Evolutionary conservation across 2,113 vertebrate species (phyloP).

Genomic region (Sceloporus undulatus): DNA sequence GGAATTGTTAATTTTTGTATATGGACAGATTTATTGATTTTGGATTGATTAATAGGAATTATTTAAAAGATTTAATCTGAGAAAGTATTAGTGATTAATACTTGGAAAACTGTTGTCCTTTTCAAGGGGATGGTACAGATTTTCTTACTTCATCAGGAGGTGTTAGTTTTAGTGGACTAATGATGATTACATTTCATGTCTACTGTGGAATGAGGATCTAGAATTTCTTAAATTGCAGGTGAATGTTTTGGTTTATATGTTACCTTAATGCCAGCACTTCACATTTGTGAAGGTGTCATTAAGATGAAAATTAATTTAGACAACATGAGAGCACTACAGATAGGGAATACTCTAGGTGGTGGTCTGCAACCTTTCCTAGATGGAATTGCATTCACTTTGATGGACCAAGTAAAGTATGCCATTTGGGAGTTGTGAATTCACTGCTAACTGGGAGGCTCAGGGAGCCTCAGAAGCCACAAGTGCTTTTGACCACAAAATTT

Average conservation of each 20-base stretch:
- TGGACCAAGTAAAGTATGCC: too few species aligned
- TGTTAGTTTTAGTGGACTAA: not conserved
- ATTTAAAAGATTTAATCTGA: constrained; percentile 52
- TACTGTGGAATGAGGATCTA: not conserved
- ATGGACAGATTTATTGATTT: constrained; percentile 36
- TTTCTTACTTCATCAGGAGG: not conserved
- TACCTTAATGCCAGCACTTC: not conserved
- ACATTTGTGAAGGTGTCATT: constrained; percentile 4
- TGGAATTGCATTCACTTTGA: not conserved
- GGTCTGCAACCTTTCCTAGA: too few species aligned
- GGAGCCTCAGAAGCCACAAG: too few species aligned
- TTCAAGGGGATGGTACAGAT: constrained; percentile 8
- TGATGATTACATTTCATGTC: not conserved
- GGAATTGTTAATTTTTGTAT: constrained; percentile 41
- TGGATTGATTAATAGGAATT: constrained; percentile 59
- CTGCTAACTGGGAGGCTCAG: too few species aligned
- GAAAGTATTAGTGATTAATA: constrained; percentile 9
- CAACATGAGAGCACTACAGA: not conserved
- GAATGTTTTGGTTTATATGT: constrained; percentile 39
- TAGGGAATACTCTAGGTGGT: not conserved
- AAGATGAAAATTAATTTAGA: not conserved
- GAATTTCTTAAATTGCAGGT: constrained; percentile 29
- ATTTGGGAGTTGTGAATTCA: too few species aligned
- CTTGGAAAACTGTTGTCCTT: constrained; percentile 27
- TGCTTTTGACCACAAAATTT: too few species aligned